A percentile compares a stretch with the other conserved stretches of the same genome.
These are phyloP conservation scores for Tyrannus savana DNA, from an alignment of 2,113 vertebrate genomes.

Conservation along the genomic window DNA sequence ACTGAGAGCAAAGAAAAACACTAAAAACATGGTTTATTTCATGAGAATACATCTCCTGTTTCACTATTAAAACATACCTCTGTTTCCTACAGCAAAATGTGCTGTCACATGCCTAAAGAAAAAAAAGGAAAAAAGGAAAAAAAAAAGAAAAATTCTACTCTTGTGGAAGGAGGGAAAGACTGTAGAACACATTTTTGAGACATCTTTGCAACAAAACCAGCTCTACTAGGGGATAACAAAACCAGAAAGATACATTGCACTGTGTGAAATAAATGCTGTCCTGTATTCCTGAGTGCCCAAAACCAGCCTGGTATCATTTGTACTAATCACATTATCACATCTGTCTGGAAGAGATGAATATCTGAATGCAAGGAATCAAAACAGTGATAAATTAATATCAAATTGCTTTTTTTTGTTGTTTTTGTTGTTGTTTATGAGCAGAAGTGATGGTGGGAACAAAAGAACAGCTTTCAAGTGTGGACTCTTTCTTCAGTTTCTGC, in stretches of 20 bases:
- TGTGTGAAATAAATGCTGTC: neutral
- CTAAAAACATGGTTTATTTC: neutral
- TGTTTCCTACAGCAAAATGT: neutral
- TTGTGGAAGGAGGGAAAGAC: neutral
- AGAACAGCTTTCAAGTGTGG: neutral
- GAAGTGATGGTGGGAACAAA: neutral
- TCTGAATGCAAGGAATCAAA: neutral
- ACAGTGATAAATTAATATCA: neutral
- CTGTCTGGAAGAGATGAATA: neutral
- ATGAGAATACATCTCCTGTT: neutral
- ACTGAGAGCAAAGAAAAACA: neutral
- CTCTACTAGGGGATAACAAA: neutral
- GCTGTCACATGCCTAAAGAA: neutral
- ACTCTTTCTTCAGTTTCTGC: neutral
- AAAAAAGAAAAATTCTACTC: neutral
- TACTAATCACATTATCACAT: neutral
- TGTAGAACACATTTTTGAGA: neutral
- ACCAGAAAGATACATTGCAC: neutral
- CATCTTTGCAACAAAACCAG: neutral
- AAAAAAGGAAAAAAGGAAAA: neutral
- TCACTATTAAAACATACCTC: neutral
- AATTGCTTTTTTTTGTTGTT: neutral
- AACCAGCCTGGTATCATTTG: neutral
- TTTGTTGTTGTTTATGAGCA: neutral
- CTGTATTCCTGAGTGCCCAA: neutral